Evolutionary conservation across 1,140 invertebrate genomes (phyloP), one percentile per base, ranked within the genome.

Genomic region (Dinothrombium tinctorium): DNA sequence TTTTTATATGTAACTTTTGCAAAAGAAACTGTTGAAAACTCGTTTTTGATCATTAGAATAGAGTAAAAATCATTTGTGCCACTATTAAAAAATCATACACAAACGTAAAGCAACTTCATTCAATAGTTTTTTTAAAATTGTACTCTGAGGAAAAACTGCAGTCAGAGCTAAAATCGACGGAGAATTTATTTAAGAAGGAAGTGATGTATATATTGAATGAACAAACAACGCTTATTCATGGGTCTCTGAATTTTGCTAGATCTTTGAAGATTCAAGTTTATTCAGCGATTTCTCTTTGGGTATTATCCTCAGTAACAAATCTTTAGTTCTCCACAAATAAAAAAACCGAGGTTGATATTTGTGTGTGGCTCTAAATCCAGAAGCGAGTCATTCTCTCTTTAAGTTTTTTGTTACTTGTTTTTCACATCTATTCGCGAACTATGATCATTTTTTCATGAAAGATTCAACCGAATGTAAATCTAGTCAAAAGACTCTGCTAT

Each of bases 201-300:
- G 76, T 33, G 79, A 84, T 59, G 79, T 86, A 33, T 84, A 83
- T 57, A 76, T 86, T 51, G 80, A 84, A 58, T 84, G 80, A 58
- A 76, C 22, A 23, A 44, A 50, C 25, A 39, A 46, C 17, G 35
- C 52, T 3, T 53, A 53, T 44, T 51, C 52, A 15, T 39, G 43
- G 23, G 43, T 53, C 6, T 29, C 37, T 4, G 52, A 52, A 28
- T 42, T 53, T 11, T 40, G 29, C 2, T 53, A 51, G 52, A 33
- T 41, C 12, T 42, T 48, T 11, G 44, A 52, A 24, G 47, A 46
- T 4, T 23, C 38, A 8, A 36, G 35, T 11, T 21, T 52, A 9
- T 6, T 15, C 5, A 51, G 36, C 15, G 44, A 51, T 29, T 15
- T 39, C 22, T 61, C 79, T 42, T 78, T 73, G 9, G 75, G 77